Conservation (phyloP, 2,888 invertebrate genomes). For the Tryphoninae sp. region DNA sequence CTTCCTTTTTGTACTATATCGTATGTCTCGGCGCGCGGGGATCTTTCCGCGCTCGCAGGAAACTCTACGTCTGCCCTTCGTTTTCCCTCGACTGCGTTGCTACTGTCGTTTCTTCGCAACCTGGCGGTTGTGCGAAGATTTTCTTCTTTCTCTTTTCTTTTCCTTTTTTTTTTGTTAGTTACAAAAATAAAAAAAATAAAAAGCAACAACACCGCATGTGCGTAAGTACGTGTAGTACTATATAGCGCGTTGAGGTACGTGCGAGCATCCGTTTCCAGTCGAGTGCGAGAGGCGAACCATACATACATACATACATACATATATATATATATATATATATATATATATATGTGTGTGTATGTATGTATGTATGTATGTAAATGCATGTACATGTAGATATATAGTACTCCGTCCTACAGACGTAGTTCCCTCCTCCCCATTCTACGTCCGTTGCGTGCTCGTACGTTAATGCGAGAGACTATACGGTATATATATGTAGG, state of each 20-base stretch:
- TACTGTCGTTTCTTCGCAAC: constrained; percentile 35
- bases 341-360: neutral
- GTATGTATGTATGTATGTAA: neutral
- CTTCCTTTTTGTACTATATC: constrained; percentile 24
- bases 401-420: constrained; percentile 49
- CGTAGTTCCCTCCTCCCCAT: constrained; percentile 35
- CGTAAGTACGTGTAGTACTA: constrained; percentile 42
- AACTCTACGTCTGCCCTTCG: constrained; percentile 20
- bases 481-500: constrained; percentile 35
- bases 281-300: constrained; percentile 8
- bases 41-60: constrained; percentile 28
- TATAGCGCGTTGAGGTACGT: constrained; percentile 36
- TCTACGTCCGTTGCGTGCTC: constrained; percentile 34
- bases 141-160: neutral
- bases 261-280: constrained; percentile 55
- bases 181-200: neutral
- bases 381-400: neutral
- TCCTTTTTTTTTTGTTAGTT: neutral
- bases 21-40: constrained; percentile 20
- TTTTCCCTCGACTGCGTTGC: neutral
- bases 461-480: constrained; percentile 53
- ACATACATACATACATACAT: neutral
- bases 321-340: neutral
- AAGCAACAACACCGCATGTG: constrained; percentile 4
- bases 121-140: neutral